These are phyloP conservation scores for Serilophus lunatus DNA, from an alignment of 2,113 vertebrate species.

Conservation along the genomic window DNA sequence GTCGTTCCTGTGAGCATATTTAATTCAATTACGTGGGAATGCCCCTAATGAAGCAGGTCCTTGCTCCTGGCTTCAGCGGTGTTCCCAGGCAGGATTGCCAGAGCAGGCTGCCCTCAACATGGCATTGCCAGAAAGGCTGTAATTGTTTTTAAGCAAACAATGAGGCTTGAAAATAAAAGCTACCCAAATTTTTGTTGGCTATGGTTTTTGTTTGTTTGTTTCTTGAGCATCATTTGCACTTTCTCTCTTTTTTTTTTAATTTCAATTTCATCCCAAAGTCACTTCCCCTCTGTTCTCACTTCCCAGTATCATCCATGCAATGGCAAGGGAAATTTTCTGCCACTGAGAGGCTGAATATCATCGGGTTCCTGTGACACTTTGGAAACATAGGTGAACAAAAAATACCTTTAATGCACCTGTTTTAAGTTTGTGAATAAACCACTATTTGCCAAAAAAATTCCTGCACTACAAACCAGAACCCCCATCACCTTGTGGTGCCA, in stretches of 20 bases:
- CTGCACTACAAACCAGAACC: background rate
- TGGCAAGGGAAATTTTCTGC: background rate
- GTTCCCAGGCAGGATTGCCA: conserved; percentile 15
- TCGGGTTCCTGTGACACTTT: rapidly evolving
- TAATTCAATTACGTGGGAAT: conserved; percentile 15
- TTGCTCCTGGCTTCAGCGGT: background rate
- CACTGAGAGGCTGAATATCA: background rate
- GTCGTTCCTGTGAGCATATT: background rate
- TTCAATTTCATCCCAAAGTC: background rate
- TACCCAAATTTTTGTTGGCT: background rate
- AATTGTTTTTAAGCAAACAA: background rate
- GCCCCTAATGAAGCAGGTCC: background rate
- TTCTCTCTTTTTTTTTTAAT: background rate
- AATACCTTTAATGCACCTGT: background rate
- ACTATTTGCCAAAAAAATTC: background rate
- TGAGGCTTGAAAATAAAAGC: background rate
- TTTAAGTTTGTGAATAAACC: background rate
- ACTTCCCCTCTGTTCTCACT: background rate
- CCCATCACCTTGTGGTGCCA: background rate
- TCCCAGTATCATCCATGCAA: background rate
- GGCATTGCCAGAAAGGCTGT: background rate
- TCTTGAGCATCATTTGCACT: background rate
- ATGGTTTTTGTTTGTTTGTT: rapidly evolving
- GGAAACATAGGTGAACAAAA: background rate
- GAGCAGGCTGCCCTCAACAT: background rate